Base-by-base conservation (phyloP, 2,888 invertebrate genomes). In the Calephelis perditalis region DNA sequence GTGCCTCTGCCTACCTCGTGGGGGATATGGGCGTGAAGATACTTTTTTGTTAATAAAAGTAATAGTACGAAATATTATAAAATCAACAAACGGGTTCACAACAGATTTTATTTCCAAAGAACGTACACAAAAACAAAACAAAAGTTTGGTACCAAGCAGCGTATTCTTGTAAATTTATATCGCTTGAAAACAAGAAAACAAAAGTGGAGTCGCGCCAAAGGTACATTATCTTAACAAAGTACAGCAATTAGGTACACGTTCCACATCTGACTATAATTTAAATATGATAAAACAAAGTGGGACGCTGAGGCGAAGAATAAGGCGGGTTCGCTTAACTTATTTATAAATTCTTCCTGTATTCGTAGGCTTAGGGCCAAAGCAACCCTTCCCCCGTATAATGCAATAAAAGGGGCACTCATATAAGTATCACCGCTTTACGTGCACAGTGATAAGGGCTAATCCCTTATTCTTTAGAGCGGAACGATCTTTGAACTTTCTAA, bases 161-260 rank as follows among this genome's bases (percentile, higher is more conserved):
- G 83, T 80, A 81, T 81, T 81, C 75, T 78, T 70, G 79, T 79
- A 84, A 86, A 89, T 89, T 89, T 90, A 89, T 89, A 87, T 82
- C 86, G 81, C 80, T 72, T 69, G 71, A 81, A 77, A 86, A 88
- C 89, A 88, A 85, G 88, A 87, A 90, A 87, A 89, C 90, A 89
- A 89, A 90, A 89, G 89, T 89, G 84, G 85, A 88, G 82, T 78
- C 81, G 84, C 81, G 86, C 88, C 89, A 84, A 84, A 89, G 90
- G 90, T 90, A 90, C 89, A 90, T 90, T 90, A 89, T 89, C 89
- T 89, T 87, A 88, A 89, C 88, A 90, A 90, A 90, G 90, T 89
- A 89, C 85, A 81, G 89, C 90, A 90, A 89, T 90, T 90, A 89
- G 84, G 88, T 89, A 89, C 90, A 90, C 89, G 89, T 90, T 90